These are phyloP conservation scores for Halcyon chelicuti DNA, from an alignment of 2,797 vertebrate species.

Conservation along the genomic window DNA sequence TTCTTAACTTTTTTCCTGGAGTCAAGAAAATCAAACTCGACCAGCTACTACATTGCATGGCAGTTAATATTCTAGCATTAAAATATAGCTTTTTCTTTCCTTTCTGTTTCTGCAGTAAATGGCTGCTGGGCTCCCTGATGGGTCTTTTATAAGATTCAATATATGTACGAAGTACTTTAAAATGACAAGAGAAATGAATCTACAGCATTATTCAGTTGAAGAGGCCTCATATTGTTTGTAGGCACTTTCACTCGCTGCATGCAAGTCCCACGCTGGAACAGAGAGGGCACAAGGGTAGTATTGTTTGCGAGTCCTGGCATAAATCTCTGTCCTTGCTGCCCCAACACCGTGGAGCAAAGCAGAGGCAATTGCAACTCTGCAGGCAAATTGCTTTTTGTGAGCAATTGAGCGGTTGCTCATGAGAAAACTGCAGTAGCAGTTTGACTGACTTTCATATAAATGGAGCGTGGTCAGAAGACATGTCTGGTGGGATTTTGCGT, in stretches of 20 bases:
- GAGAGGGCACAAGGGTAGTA: background rate
- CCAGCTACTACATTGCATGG: background rate
- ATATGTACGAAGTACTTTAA: background rate
- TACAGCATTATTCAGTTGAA: background rate
- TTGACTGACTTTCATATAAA: background rate
- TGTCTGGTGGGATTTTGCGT: constrained; percentile 22
- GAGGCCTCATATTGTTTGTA: background rate
- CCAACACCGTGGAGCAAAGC: background rate
- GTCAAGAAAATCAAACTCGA: background rate
- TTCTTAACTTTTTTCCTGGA: background rate
- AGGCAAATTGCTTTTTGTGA: background rate
- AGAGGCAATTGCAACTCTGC: background rate
- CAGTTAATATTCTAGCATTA: background rate
- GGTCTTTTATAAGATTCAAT: background rate
- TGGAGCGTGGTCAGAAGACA: background rate
- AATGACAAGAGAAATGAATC: background rate
- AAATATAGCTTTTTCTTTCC: background rate
- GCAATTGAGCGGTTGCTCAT: background rate
- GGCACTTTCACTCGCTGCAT: background rate
- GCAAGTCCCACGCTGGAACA: background rate
- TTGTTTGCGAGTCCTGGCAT: background rate
- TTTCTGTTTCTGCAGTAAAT: background rate
- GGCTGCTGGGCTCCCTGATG: background rate
- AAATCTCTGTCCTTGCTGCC: background rate
- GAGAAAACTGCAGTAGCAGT: background rate